Percentiles rank a stretch among this genome's conserved stretches.
Evolutionary conservation across 2,797 vertebrate genomes (phyloP).

Genomic region (Hyperoplus lanceolatus): DNA sequence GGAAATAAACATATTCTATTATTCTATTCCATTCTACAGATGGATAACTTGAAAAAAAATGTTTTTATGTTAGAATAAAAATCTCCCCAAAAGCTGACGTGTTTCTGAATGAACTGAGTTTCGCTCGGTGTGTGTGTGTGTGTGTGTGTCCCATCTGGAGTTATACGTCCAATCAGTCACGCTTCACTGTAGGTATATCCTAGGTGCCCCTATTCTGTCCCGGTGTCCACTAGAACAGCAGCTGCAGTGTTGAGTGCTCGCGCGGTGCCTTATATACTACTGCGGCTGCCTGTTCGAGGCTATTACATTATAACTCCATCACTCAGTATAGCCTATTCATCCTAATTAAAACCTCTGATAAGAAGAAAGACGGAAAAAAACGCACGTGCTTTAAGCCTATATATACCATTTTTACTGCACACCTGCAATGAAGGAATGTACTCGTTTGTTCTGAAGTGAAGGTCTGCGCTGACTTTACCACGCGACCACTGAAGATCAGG

Average conservation of each 20-base stretch:
- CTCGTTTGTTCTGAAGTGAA: conserved; percentile 40
- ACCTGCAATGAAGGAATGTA: conserved; percentile 61
- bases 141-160: not conserved
- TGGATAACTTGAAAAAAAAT: no score
- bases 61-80: not conserved
- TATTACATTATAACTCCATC: not conserved
- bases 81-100: not conserved
- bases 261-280: not conserved
- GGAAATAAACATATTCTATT: no score
- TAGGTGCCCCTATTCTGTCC: not conserved
- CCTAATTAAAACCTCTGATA: conserved; percentile 43
- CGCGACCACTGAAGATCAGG: conserved; percentile 56
- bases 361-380: not conserved
- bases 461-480: conserved; percentile 50
- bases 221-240: conserved; percentile 33
- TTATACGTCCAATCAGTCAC: conserved; percentile 11
- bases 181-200: not conserved
- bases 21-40: not conserved
- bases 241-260: conserved; percentile 37
- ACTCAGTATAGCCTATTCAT: not conserved
- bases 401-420: conserved; percentile 13
- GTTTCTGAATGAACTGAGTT: conserved; percentile 11
- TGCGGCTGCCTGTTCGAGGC: conserved; percentile 41
- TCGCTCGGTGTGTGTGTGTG: not conserved
- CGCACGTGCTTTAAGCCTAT: conserved; percentile 7